phyloP scores from a whole-genome alignment of 2,113 vertebrate species.

The Diadophis punctatus region DNA sequence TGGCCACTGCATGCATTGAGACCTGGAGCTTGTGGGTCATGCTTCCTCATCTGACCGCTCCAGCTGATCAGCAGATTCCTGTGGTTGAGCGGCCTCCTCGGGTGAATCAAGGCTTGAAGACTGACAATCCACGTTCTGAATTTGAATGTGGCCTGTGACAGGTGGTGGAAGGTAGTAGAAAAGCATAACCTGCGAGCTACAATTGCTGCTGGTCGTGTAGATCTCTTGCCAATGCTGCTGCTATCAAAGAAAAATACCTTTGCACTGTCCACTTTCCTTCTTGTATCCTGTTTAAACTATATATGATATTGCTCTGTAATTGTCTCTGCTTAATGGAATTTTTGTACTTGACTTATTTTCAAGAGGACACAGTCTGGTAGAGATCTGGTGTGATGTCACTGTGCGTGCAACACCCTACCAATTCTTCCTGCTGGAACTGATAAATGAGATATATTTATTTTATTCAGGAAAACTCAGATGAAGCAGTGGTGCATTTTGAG shows the following conservation, averaged over 20 bases:
- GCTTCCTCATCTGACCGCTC: not conserved
- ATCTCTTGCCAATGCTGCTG: not conserved
- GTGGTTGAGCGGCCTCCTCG: not conserved
- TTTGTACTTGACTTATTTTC: not conserved
- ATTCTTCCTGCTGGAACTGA: not conserved
- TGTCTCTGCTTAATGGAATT: not conserved
- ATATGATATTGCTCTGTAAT: not conserved
- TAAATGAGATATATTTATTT: not conserved
- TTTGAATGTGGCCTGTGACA: too few relatives aligned
- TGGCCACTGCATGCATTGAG: not conserved
- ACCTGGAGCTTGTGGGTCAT: not conserved
- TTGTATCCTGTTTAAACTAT: not conserved
- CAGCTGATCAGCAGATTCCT: not conserved
- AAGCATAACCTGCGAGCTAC: not conserved
- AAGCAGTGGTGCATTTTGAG: not conserved
- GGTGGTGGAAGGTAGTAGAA: not conserved
- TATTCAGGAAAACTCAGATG: not conserved
- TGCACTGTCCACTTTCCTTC: not conserved
- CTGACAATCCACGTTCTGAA: not conserved
- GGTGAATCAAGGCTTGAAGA: not conserved
- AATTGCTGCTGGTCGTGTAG: not conserved
- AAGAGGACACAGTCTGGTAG: not conserved
- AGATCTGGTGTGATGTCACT: not conserved
- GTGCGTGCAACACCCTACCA: not conserved
- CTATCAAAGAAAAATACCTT: not conserved